Conservation (phyloP, 2,888 invertebrate genomes). For the Drosophila formosana region DNA sequence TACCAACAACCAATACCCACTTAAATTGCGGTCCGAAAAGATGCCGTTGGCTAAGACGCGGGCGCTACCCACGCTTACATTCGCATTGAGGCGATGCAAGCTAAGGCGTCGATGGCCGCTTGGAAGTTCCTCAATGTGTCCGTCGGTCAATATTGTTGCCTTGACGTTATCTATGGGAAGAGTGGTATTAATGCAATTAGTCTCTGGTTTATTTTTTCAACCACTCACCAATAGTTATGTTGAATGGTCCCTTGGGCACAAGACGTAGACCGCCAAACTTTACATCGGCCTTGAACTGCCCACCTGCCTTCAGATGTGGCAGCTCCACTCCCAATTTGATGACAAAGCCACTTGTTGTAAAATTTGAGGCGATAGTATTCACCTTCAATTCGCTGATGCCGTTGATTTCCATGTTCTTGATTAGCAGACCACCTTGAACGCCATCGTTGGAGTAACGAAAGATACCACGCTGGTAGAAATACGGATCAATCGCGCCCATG, state of each 20-base stretch:
- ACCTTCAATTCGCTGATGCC: constrained; percentile 87
- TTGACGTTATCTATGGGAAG: constrained; percentile 72
- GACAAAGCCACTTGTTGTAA: constrained; percentile 87
- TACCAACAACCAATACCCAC: constrained; percentile 55
- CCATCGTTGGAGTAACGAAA: constrained; percentile 83
- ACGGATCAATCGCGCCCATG: constrained; percentile 81
- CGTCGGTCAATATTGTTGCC: constrained; percentile 80
- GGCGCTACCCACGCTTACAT: constrained; percentile 78
- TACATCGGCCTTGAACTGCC: constrained; percentile 88
- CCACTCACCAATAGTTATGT: constrained; percentile 87
- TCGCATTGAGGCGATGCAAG: constrained; percentile 81
- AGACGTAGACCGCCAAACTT: constrained; percentile 88
- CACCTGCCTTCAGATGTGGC: constrained; percentile 87
- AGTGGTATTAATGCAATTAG: background rate
- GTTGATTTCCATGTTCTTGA: constrained; percentile 85
- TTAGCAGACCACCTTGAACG: constrained; percentile 81
- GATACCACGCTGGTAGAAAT: constrained; percentile 82
- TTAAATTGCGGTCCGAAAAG: constrained; percentile 82
- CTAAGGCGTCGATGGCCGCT: constrained; percentile 70
- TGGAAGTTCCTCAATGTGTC: constrained; percentile 71
- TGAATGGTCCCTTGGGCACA: constrained; percentile 87
- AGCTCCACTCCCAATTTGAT: constrained; percentile 88
- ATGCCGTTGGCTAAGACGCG: constrained; percentile 82
- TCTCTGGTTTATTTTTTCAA: background rate
- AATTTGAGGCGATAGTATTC: constrained; percentile 86